phyloP scores from a whole-genome alignment of 2,113 vertebrate genomes.

The Irena cyanogastra region DNA sequence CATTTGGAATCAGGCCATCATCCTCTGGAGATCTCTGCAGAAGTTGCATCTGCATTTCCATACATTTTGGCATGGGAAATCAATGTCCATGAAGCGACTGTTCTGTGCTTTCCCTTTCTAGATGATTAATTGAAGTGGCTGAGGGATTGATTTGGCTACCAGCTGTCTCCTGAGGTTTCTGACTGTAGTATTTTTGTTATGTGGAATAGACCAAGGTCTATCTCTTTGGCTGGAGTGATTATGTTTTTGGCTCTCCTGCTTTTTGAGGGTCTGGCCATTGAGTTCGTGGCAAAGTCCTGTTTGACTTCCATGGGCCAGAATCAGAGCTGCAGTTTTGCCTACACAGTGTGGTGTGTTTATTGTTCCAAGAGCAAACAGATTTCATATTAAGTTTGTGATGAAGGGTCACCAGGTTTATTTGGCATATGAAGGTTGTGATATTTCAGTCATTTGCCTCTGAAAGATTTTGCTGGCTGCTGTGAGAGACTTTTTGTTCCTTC shows the following conservation, averaged over 20 bases:
- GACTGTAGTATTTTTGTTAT: not conserved
- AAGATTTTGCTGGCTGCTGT: not conserved
- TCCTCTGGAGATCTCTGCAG: constrained; percentile 3
- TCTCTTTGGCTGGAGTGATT: not conserved
- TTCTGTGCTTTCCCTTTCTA: not conserved
- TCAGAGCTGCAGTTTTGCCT: not conserved
- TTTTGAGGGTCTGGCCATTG: not conserved
- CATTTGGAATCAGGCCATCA: constrained; percentile 11
- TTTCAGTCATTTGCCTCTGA: not conserved
- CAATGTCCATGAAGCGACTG: not conserved
- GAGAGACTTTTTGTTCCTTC: not conserved
- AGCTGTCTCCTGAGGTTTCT: not conserved
- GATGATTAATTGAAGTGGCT: constrained; percentile 12
- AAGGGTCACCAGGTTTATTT: not conserved
- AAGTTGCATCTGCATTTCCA: constrained; percentile 34
- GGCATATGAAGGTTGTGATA: not conserved
- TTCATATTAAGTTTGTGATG: not conserved
- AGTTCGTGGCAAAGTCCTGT: not conserved
- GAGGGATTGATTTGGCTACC: not conserved
- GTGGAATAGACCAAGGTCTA: not conserved
- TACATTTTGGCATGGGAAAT: constrained; percentile 27
- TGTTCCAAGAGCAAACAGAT: not conserved
- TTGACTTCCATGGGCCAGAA: not conserved
- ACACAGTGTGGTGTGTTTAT: not conserved
- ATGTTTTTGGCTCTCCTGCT: not conserved